Base-by-base conservation (phyloP, 1,140 invertebrate species). In the Drosophila chauvacae region DNA sequence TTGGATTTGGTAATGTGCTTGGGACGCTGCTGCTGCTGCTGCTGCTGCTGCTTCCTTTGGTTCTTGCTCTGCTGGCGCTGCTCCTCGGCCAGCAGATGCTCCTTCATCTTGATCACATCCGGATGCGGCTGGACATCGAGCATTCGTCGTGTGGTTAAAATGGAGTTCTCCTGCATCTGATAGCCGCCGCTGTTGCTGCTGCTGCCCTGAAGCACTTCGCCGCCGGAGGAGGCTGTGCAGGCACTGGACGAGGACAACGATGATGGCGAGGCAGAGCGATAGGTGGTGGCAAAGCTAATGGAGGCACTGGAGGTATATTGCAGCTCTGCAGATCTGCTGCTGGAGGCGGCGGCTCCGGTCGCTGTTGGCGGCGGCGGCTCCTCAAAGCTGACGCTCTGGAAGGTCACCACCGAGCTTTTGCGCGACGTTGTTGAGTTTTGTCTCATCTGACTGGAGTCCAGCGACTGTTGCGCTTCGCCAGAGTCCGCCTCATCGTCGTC, bases 101-200 rank as follows among this genome's bases (percentile, higher is more conserved):
- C 41, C 35, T 92, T 87, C 91, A 91, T 90, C 57, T 91, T 78
- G 11, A 92, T 87, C 16, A 92, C 91, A 59, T 91, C 90, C 47
- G 91, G 86, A 64, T 92, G 83, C 0, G 88, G 91, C 28, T 92
- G 86, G 0, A 92, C 85, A 23, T 92, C 91, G 26, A 70, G 80
- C 77, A 92, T 82, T 3, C 90, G 84, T 1, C 91, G 71, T 10
- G 81, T 69, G 10, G 78, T 51, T 55, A 92, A 18, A 45, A 92
- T 83, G 5, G 68, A 77, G 45, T 87, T 87, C 65, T 82, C 71
- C 11, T 87, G 83, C 4, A 79, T 50, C 20, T 71, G 57, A 2
- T 70, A 69, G 33, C 72, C 81, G 37, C 75, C 6, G 23, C 23
- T 26, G 45, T 23, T 26, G 23, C 14, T 48, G 45, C 45, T 23